A percentile compares a stretch with the other conserved stretches of the same genome.
phyloP scores from a whole-genome alignment of 2,113 vertebrate genomes.

The Miniopterus natalensis region DNA sequence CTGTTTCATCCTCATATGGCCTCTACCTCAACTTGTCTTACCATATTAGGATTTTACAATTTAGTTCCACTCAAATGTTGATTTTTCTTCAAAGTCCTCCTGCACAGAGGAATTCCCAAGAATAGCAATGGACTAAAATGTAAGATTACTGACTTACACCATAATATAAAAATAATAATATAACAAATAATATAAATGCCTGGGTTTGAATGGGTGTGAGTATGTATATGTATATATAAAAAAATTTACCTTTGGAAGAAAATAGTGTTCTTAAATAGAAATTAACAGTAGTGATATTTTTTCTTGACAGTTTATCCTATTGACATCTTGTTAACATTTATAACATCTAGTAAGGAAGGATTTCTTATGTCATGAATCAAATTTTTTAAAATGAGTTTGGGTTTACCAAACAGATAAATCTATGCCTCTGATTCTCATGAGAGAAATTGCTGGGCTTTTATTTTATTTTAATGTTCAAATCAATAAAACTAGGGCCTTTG shows the following conservation, averaged over 20 bases:
- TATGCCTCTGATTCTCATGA: background rate
- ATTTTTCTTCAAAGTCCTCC: constrained; percentile 9
- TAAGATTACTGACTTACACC: background rate
- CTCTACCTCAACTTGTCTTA: background rate
- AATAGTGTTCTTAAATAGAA: background rate
- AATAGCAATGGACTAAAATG: background rate
- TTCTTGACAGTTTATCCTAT: background rate
- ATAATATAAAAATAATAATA: background rate
- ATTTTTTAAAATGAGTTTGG: background rate
- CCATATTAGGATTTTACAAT: background rate
- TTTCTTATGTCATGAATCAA: background rate
- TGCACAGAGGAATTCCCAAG: background rate
- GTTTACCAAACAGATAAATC: constrained; percentile 19
- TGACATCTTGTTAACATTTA: background rate
- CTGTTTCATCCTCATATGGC: background rate
- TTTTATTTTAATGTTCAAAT: background rate
- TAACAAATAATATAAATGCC: background rate
- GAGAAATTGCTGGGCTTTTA: background rate
- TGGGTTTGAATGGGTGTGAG: background rate
- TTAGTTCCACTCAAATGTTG: background rate
- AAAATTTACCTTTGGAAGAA: background rate
- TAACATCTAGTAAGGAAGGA: background rate
- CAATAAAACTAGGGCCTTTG: background rate
- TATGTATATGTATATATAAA: background rate
- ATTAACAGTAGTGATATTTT: background rate